A percentile compares a stretch with the other conserved stretches of the same genome.
These are phyloP conservation scores for Protophormia terraenovae DNA, from an alignment of 2,888 invertebrate genomes.

Conservation along the genomic window DNA sequence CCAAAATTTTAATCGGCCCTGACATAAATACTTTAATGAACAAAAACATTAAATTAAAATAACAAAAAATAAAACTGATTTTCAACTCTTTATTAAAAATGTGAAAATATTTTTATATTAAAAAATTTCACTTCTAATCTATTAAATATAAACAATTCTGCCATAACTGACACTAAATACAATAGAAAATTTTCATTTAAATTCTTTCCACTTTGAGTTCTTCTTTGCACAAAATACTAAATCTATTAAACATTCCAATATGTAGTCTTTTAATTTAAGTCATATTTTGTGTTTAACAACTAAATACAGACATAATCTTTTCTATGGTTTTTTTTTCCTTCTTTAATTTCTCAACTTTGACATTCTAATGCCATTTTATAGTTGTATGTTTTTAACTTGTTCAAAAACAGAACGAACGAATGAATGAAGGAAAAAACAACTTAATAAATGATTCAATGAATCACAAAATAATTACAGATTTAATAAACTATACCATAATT, in stretches of 20 bases:
- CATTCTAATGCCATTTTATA: background rate
- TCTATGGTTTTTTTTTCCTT: background rate
- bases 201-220: background rate
- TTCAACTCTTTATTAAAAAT: too few relatives aligned
- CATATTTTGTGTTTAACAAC: too few relatives aligned
- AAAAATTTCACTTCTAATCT: too few relatives aligned
- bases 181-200: background rate
- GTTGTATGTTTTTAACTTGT: background rate
- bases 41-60: too few relatives aligned
- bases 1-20: too few relatives aligned
- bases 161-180: background rate
- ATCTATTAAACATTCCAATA: background rate
- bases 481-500: background rate
- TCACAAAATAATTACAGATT: background rate
- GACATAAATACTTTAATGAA: too few relatives aligned
- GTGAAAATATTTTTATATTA: too few relatives aligned
- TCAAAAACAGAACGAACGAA: background rate
- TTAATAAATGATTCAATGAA: background rate
- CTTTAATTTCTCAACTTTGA: background rate
- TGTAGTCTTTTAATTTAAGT: background rate
- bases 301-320: background rate
- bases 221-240: too few relatives aligned
- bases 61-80: too few relatives aligned
- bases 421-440: background rate
- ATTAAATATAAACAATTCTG: background rate